Conservation (phyloP, 2,797 vertebrate genomes). For the Gadopsis marmoratus region DNA sequence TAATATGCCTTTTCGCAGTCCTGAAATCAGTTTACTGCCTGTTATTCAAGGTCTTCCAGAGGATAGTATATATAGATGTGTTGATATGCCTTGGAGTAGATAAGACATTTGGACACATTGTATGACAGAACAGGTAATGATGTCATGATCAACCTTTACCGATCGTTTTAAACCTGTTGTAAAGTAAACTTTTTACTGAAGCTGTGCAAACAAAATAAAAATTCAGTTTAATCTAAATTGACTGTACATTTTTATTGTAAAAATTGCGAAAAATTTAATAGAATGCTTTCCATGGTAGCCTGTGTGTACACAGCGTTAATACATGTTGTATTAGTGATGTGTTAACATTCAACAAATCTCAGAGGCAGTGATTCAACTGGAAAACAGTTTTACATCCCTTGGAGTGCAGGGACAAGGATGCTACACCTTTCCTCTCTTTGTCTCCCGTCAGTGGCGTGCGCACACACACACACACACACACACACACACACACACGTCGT, state of each 20-base stretch:
- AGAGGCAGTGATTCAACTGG: constrained; percentile 28
- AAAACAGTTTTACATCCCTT: constrained; percentile 23
- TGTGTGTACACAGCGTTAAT: not conserved
- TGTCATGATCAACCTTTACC: not conserved
- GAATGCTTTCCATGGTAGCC: not conserved
- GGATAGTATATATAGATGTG: not conserved
- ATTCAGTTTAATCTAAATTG: not conserved
- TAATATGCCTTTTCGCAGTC: constrained; percentile 30
- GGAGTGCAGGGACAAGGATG: constrained; percentile 81
- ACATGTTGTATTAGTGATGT: not conserved
- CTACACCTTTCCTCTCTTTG: constrained; percentile 96
- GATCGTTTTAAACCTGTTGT: constrained; percentile 12
- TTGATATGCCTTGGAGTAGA: not conserved
- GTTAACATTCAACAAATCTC: not conserved
- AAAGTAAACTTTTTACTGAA: constrained; percentile 28
- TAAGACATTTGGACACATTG: not conserved
- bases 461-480: constrained; percentile 50
- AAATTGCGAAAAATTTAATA: not conserved
- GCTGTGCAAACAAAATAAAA: constrained; percentile 13
- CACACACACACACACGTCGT: constrained; percentile 44
- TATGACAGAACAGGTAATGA: not conserved
- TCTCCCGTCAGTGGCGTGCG: constrained; percentile 73
- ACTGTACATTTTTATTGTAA: not conserved
- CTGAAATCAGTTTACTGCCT: constrained; percentile 7
- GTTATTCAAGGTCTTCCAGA: constrained; percentile 14